These are phyloP conservation scores for Spilogale gracilis DNA, from an alignment of 2,113 vertebrate species.

Conservation along the genomic window DNA sequence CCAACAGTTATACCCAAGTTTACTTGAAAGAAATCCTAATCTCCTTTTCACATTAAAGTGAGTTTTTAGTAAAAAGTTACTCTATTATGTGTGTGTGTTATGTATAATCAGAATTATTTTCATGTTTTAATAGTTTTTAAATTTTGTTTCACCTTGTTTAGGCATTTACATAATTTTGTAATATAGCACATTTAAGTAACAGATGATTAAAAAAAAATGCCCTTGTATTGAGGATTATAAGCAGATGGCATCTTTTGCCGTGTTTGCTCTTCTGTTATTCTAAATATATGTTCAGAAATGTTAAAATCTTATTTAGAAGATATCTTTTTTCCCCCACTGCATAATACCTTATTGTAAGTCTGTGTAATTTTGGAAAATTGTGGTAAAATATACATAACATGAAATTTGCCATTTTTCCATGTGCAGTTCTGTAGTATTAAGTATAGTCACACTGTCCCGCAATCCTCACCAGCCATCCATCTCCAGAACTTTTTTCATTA, in stretches of 20 bases:
- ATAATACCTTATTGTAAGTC: slow-evolving; percentile 1
- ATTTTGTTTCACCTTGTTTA: slow-evolving; percentile 74
- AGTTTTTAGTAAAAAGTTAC: slow-evolving; percentile 83
- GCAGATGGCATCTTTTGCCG: not conserved
- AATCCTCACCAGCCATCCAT: not conserved
- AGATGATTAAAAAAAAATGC: not conserved
- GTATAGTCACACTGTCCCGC: not conserved
- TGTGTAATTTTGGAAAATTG: not conserved
- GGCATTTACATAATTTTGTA: slow-evolving; percentile 46
- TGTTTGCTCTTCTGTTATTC: not conserved
- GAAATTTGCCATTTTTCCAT: not conserved
- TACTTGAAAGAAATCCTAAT: slow-evolving; percentile 99
- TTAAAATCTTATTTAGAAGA: slow-evolving; percentile 36
- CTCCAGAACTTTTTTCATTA: not conserved
- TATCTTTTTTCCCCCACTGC: not conserved
- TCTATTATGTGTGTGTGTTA: slow-evolving; percentile 73
- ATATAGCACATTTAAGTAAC: not conserved
- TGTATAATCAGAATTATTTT: slow-evolving; percentile 75
- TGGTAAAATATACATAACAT: not conserved
- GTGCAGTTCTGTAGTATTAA: not conserved
- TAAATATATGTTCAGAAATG: not conserved
- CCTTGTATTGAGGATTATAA: not conserved
- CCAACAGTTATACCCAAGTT: slow-evolving; percentile 98
- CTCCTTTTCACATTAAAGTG: slow-evolving; percentile 99
- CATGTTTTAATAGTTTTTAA: slow-evolving; percentile 77